These are phyloP conservation scores for Saccostrea cuccullata DNA, from an alignment of 1,140 invertebrate species.

Conservation along the genomic window DNA sequence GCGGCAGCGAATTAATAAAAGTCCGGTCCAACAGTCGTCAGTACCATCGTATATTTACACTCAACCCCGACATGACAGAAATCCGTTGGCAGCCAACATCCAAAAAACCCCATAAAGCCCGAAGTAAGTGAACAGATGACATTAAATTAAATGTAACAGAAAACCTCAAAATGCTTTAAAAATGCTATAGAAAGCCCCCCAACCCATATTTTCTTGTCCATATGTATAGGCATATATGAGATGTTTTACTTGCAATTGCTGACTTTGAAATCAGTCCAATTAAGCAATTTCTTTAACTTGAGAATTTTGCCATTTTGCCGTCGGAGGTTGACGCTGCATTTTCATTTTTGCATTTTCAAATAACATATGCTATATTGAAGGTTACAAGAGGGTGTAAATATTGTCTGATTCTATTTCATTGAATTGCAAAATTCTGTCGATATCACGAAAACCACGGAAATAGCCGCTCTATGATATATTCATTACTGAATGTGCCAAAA, in stretches of 20 bases:
- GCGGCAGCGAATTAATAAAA: conserved; percentile 83
- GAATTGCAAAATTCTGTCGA: too few relatives aligned
- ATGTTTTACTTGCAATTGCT: neutral
- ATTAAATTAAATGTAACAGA: neutral
- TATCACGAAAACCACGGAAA: too few relatives aligned
- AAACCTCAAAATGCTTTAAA: neutral
- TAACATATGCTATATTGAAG: too few relatives aligned
- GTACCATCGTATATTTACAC: conserved; percentile 82
- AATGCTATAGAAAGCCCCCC: neutral
- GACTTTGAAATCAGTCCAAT: neutral
- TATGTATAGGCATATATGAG: neutral
- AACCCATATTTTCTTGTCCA: neutral
- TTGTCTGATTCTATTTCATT: neutral
- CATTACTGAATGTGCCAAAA: too few relatives aligned
- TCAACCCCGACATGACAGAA: conserved; percentile 82
- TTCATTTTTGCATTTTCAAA: too few relatives aligned
- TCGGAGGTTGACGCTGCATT: too few relatives aligned
- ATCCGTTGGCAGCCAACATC: conserved; percentile 84
- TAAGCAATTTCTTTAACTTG: too few relatives aligned
- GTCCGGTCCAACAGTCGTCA: conserved; percentile 83
- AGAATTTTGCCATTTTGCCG: too few relatives aligned
- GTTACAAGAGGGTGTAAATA: too few relatives aligned
- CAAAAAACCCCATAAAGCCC: conserved; percentile 84
- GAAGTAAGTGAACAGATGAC: conserved; percentile 78
- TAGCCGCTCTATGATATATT: too few relatives aligned